phyloP scores from a whole-genome alignment of 2,888 invertebrate genomes.

The Mythimna albipuncta region DNA sequence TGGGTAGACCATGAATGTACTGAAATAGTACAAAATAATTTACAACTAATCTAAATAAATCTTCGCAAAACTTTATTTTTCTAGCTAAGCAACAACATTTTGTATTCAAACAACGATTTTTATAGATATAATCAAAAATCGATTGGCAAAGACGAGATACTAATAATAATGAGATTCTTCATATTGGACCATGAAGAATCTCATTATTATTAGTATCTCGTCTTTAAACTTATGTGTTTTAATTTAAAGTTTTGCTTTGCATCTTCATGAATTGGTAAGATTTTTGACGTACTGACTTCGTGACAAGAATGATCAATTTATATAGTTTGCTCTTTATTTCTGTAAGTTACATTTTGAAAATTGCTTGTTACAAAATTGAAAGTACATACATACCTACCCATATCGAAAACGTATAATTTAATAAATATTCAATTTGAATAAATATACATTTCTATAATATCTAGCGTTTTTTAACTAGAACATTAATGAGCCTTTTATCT shows the following conservation, averaged over 20 bases:
- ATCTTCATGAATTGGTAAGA: not conserved
- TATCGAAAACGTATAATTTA: too few species aligned
- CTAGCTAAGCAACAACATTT: slow-evolving; percentile 8
- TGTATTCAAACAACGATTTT: slow-evolving; percentile 33
- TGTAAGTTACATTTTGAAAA: too few species aligned
- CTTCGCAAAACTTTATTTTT: not conserved
- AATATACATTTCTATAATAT: not conserved
- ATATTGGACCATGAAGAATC: too few species aligned
- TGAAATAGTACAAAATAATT: not conserved
- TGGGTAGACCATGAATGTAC: too few species aligned
- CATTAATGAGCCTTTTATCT: not conserved
- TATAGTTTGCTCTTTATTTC: not conserved
- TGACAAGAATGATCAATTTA: not conserved
- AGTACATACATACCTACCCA: not conserved
- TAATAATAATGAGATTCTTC: slow-evolving; percentile 41
- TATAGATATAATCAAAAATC: slow-evolving; percentile 36
- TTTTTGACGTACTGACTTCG: not conserved
- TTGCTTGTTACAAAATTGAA: not conserved
- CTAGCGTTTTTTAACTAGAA: too few species aligned
- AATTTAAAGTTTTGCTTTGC: slow-evolving; percentile 44
- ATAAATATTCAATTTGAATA: not conserved
- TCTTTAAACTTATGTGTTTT: slow-evolving; percentile 26
- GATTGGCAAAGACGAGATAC: slow-evolving; percentile 9
- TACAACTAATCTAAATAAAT: not conserved
- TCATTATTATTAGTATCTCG: too few species aligned